Conservation (phyloP, 2,797 vertebrate species). For the Ficedula albicollis region DNA sequence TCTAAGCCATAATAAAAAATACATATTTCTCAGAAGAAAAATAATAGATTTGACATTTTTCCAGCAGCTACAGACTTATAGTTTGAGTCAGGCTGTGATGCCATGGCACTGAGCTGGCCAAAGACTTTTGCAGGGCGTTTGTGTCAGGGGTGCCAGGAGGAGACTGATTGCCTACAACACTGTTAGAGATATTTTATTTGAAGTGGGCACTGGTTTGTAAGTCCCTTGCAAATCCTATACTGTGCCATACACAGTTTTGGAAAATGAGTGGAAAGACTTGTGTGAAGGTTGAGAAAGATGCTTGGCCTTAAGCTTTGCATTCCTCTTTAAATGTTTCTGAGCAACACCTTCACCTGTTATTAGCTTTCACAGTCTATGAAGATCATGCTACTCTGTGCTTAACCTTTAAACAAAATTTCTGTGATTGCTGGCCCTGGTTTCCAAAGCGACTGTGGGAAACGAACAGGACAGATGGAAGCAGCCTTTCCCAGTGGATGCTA, state of each 20-base stretch:
- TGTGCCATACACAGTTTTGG: neutral
- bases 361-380: neutral
- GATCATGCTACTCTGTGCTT: neutral
- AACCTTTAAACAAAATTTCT: conserved; percentile 20
- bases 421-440: neutral
- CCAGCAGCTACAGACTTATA: neutral
- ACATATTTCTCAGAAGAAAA: neutral
- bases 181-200: neutral
- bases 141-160: neutral
- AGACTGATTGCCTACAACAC: neutral
- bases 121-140: neutral
- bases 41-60: neutral
- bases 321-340: neutral
- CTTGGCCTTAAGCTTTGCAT: neutral
- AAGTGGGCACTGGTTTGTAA: neutral
- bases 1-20: neutral
- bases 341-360: neutral
- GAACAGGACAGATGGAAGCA: conserved; percentile 31
- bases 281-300: neutral
- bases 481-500: conserved; percentile 10
- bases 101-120: neutral
- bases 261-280: neutral
- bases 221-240: neutral
- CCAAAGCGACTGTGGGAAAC: neutral
- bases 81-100: neutral